Evolutionary conservation across 1,140 invertebrate genomes (phyloP).

Genomic region (Hesperophylax magnus): DNA sequence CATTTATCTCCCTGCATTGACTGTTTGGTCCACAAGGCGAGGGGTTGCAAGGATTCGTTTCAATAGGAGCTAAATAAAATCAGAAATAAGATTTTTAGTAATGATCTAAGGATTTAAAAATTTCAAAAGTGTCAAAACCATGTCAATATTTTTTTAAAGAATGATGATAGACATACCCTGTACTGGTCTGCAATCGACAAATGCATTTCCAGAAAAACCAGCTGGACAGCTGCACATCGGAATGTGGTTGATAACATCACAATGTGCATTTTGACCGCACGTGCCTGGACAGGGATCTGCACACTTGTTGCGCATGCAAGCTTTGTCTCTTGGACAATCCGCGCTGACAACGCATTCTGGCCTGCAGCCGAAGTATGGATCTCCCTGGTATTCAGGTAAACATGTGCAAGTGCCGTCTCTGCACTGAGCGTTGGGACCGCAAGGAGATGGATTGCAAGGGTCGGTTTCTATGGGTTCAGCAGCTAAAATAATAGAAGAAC

Average conservation of each 20-base stretch:
- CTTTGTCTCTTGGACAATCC: conserved; percentile 76
- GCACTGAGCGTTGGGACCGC: conserved; percentile 77
- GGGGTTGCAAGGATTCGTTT: conserved; percentile 71
- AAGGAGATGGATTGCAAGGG: conserved; percentile 78
- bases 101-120: too few relatives aligned
- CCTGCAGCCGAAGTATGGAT: conserved; percentile 73
- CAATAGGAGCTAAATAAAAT: conserved; percentile 54
- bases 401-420: conserved; percentile 76
- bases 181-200: conserved; percentile 71
- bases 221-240: conserved; percentile 79
- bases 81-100: not conserved
- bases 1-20: conserved; percentile 73
- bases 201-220: conserved; percentile 76
- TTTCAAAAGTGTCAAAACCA: too few relatives aligned
- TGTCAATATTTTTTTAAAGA: too few relatives aligned
- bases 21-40: conserved; percentile 77
- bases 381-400: conserved; percentile 77
- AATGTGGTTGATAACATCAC: conserved; percentile 77
- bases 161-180: conserved; percentile 31
- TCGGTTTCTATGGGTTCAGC: conserved; percentile 61
- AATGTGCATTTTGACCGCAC: conserved; percentile 77
- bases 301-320: conserved; percentile 83
- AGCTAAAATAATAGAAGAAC: conserved; percentile 43
- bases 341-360: conserved; percentile 79
- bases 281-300: conserved; percentile 80